These are phyloP conservation scores for Tipula helvola DNA, from an alignment of 2,888 invertebrate genomes.

Conservation along the genomic window DNA sequence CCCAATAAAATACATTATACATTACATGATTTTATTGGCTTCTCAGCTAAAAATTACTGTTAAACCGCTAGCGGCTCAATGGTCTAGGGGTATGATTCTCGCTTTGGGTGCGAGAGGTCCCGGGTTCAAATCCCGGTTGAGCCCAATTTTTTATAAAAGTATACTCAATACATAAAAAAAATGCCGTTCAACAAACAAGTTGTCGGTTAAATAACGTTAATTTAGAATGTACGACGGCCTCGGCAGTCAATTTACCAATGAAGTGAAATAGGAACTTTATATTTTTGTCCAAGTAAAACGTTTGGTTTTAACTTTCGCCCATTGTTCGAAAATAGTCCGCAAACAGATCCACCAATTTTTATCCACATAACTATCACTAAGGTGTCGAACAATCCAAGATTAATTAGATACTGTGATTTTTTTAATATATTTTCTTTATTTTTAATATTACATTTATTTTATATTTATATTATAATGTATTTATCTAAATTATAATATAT, in stretches of 20 bases:
- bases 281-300: no score
- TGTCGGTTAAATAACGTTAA: no score
- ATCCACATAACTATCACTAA: neutral
- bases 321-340: no score
- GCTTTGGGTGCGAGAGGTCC: conserved; percentile 56
- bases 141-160: conserved; percentile 35
- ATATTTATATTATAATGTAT: neutral
- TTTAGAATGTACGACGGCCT: no score
- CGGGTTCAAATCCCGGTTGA: conserved; percentile 56
- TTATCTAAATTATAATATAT: neutral
- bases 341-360: no score
- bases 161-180: no score
- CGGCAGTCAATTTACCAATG: no score
- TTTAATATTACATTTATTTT: conserved; percentile 4
- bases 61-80: conserved; percentile 38
- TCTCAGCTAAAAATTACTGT: neutral
- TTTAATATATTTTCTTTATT: neutral
- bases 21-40: no score
- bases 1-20: no score
- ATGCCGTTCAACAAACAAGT: no score
- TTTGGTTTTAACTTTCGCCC: no score
- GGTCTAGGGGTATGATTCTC: conserved; percentile 57
- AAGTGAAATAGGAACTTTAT: no score
- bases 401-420: neutral
- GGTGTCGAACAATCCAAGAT: neutral